Percentiles rank a stretch among this genome's conserved stretches.
phyloP scores from a whole-genome alignment of 1,140 invertebrate genomes.

The Akabosia matsudoensis region DNA sequence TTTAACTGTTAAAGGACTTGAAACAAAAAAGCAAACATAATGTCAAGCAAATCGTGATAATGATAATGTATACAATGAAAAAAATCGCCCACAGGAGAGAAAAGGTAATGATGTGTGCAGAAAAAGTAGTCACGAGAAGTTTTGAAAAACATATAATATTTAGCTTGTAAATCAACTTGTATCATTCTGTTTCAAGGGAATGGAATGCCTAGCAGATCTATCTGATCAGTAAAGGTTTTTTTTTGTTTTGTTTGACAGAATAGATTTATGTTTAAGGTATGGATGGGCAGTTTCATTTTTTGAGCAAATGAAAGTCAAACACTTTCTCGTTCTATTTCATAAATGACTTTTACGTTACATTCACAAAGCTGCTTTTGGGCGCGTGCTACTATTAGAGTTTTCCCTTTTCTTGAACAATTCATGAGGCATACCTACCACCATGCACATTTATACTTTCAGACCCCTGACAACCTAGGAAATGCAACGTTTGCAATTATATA shows the following conservation, averaged over 20 bases:
- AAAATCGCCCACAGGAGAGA: not conserved
- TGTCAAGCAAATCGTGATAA: not conserved
- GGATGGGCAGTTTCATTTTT: not conserved
- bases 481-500: too few relatives aligned
- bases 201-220: too few relatives aligned
- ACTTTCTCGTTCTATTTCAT: not conserved
- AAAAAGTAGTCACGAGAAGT: conserved; percentile 13
- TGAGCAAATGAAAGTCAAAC: not conserved
- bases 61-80: not conserved
- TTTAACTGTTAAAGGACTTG: not conserved
- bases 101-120: conserved; percentile 15
- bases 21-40: too few relatives aligned
- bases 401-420: too few relatives aligned
- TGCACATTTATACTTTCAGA: too few relatives aligned
- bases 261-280: too few relatives aligned
- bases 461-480: too few relatives aligned
- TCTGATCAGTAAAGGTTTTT: too few relatives aligned
- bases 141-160: not conserved
- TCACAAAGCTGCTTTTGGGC: too few relatives aligned
- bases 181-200: conserved; percentile 1
- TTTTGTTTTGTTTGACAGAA: too few relatives aligned
- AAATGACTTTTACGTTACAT: not conserved
- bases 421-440: too few relatives aligned
- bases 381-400: too few relatives aligned
- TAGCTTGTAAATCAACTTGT: not conserved